Base-by-base conservation (phyloP, 2,797 vertebrate species). In the Bovichtus diacanthus region DNA sequence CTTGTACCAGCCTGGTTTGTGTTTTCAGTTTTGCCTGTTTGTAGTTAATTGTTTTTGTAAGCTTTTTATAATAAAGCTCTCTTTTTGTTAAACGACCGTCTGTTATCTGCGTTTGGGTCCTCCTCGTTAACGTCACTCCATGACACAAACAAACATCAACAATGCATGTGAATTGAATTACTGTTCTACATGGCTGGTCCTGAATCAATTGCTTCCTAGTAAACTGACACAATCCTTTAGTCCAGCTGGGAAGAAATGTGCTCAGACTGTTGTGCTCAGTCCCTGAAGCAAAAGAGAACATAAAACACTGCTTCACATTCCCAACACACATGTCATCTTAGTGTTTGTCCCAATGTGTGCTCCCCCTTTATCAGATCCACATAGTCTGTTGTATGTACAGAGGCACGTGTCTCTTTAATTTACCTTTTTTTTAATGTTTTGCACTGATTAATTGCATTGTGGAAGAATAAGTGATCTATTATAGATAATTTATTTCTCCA, bases 161-260 rank as follows among this genome's bases (percentile, higher is more conserved):
- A 82, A 64, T 53, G 64, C 58, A 44, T 59, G 18, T 63, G 62
- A 78, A 76, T 34, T 79, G 39, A 82, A 73, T 80, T 67, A 68
- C 51, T 50, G 80, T 74, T 84, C 65, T 67, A 44, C 56, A 78
- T 63, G 70, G 21, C 29, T 68, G 68, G 55, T 67, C 51, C 54
- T 56, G 59, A 86, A 81, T 92, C 69, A 83, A 61, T 70, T 10
- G 41, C 46, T 81, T 84, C 78, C 78, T 12, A 53, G 75, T 77
- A 91, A 87, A 85, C 68, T 72, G 65, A 91, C 74, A 61, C 82
- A 72, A 73, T 31, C 29, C 50, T 76, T 38, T 29, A 21, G 65
- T 77, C 71, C 80, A 75, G 64, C 65, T 72, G 79, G 76, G 73
- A 60, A 41, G 56, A 79, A 84, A 84, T 67, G 59, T 80, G 68